Conservation (phyloP, 1,140 invertebrate genomes). For the Drosophila sechellia region DNA sequence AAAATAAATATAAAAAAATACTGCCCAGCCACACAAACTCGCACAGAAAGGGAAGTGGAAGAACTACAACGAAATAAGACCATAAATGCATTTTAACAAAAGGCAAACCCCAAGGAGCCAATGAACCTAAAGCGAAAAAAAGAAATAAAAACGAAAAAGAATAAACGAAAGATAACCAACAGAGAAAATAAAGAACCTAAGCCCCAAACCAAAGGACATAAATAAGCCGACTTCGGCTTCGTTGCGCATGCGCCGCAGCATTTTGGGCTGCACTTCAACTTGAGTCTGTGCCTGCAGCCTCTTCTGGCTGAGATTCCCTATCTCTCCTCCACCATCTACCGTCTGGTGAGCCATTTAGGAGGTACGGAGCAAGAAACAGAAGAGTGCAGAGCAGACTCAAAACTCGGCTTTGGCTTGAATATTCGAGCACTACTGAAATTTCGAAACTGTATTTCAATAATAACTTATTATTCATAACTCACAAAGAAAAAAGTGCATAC, state of each 20-base stretch:
- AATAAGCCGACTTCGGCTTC: constrained; percentile 63
- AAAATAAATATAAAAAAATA: constrained; percentile 71
- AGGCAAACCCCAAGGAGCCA: constrained; percentile 63
- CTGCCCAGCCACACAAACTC: constrained; percentile 19
- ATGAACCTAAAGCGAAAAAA: constrained; percentile 73
- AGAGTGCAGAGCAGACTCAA: neutral
- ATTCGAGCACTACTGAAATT: neutral
- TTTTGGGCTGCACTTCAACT: constrained; percentile 76
- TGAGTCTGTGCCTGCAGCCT: constrained; percentile 44
- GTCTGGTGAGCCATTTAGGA: constrained; percentile 38
- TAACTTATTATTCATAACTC: too few relatives aligned
- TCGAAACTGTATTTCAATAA: too few relatives aligned
- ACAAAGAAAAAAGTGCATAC: too few relatives aligned
- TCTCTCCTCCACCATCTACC: constrained; percentile 20
- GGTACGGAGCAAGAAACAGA: constrained; percentile 1
- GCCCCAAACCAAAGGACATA: constrained; percentile 76
- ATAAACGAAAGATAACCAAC: constrained; percentile 12
- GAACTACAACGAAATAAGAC: constrained; percentile 55
- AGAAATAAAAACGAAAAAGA: constrained; percentile 19
- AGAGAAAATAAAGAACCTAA: constrained; percentile 35
- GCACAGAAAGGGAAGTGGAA: constrained; percentile 6
- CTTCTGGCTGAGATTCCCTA: constrained; percentile 4
- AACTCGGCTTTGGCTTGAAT: neutral
- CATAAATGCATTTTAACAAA: constrained; percentile 80
- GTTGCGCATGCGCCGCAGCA: constrained; percentile 75